Base-by-base conservation (phyloP, 2,888 invertebrate species). In the Caenorhabditis sulstoni region DNA sequence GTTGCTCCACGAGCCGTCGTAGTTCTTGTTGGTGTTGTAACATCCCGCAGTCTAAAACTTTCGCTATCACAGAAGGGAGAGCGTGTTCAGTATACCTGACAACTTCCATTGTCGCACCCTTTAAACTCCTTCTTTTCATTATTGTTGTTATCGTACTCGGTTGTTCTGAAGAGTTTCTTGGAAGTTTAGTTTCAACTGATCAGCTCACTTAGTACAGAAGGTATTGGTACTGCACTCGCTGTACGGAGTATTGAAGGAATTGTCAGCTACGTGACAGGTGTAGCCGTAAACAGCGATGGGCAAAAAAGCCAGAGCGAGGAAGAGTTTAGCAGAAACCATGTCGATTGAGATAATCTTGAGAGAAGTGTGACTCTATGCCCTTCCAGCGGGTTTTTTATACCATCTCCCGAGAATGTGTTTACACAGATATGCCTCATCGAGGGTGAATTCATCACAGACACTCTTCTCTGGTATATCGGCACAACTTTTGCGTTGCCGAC, bases 381-480 rank as follows among this genome's bases (percentile, higher is more conserved):
- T 65, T 44, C 3, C 20, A n/a, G 14, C 1, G 2, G 35, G 20
- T 20, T 8, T 47, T 73, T 62, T 64, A 73, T 73, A 73, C 52
- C 20, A 18, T 22, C n/a, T 18, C 0, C 3, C 3, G 14, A 41
- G 12, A 14, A 47, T 29, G n/a, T 71, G 39, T 73, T 73, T 73
- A 64, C 50, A 20, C 44, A 58, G 57, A 64, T 44, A 73, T 73
- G 64, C 22, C 64, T 73, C 73, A 73, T 73, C 64, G 58, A 14
- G 29, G 44, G 47, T 57, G 61, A 58, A 50, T 73, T 23, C 64
- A 65, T 58, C 64, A 62, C 39, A 55, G 49, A 55, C 47, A 73
- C 64, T 64, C 58, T 64, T 49, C 35, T 41, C 7, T 3, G 1
- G 16, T 14, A 20, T 41, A 35, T 18, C 55, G 50, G 39, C 49